A percentile compares a stretch with the other conserved stretches of the same genome.
These are phyloP conservation scores for Sylvilagus floridanus DNA, from an alignment of 2,797 vertebrate genomes.

Conservation along the genomic window DNA sequence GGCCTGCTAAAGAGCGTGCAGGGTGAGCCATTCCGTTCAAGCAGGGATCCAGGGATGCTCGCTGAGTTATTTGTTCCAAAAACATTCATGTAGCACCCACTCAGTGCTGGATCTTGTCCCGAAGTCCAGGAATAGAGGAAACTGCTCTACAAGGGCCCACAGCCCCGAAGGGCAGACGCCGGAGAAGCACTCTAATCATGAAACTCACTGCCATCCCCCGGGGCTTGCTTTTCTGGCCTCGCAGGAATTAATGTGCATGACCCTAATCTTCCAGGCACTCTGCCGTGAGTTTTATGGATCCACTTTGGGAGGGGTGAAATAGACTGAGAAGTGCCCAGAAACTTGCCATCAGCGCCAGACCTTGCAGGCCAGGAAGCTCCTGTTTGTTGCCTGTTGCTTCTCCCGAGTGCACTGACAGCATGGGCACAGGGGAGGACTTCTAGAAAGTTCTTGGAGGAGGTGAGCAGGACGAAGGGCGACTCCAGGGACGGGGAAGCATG, in stretches of 20 bases:
- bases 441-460: neutral
- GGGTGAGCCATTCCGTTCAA: neutral
- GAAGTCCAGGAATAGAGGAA: neutral
- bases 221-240: neutral
- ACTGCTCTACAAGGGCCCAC: neutral
- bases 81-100: neutral
- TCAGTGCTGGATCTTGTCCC: neutral
- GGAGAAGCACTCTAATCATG: neutral
- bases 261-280: neutral
- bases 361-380: neutral
- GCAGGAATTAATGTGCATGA: neutral
- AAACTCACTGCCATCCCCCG: neutral
- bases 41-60: neutral
- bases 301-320: neutral
- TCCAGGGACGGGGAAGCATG: neutral
- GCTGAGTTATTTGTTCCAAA: constrained; percentile 2
- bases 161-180: neutral
- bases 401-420: neutral
- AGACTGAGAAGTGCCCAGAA: neutral
- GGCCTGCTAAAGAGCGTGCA: neutral
- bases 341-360: neutral
- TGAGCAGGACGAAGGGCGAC: too few species aligned
- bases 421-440: neutral
- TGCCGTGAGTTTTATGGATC: neutral
- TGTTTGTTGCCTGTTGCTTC: neutral